These are phyloP conservation scores for Heliothis virescens DNA, from an alignment of 1,140 invertebrate species.

Conservation along the genomic window DNA sequence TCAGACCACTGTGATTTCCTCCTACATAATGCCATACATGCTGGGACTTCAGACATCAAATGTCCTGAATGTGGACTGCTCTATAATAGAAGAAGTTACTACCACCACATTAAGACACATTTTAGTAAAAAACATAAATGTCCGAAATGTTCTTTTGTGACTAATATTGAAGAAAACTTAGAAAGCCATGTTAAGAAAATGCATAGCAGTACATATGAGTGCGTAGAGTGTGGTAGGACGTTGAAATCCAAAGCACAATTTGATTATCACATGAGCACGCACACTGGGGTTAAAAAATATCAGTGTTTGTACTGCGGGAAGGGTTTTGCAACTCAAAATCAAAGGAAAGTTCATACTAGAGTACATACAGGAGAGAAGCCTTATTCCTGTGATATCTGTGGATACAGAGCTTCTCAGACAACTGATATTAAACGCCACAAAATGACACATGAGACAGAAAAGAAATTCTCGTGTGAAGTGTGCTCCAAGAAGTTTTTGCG, in stretches of 20 bases:
- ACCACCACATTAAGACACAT: background rate
- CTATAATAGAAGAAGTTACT: background rate
- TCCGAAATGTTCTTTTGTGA: too few relatives aligned
- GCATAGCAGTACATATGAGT: background rate
- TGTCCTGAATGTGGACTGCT: slow-evolving; percentile 16
- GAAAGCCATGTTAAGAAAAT: too few relatives aligned
- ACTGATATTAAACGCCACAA: slow-evolving; percentile 24
- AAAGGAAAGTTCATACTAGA: slow-evolving; percentile 1
- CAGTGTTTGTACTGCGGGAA: slow-evolving; percentile 31
- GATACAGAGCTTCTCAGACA: background rate
- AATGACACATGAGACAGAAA: slow-evolving; percentile 4
- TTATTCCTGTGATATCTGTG: slow-evolving; percentile 47
- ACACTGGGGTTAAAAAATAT: slow-evolving; percentile 23
- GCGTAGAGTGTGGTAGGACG: slow-evolving; percentile 13
- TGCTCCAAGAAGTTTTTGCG: background rate
- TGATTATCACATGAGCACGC: slow-evolving; percentile 7
- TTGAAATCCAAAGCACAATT: background rate
- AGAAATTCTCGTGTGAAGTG: slow-evolving; percentile 45
- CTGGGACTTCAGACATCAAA: background rate
- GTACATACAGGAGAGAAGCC: slow-evolving; percentile 44
- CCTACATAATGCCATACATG: background rate
- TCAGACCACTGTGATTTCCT: slow-evolving; percentile 6
- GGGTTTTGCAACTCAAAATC: background rate
- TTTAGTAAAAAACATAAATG: background rate
- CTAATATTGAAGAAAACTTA: too few relatives aligned